Percentiles rank a stretch among this genome's conserved stretches.
Evolutionary conservation across 2,113 vertebrate species (phyloP).

Genomic region (Merops nubicus): DNA sequence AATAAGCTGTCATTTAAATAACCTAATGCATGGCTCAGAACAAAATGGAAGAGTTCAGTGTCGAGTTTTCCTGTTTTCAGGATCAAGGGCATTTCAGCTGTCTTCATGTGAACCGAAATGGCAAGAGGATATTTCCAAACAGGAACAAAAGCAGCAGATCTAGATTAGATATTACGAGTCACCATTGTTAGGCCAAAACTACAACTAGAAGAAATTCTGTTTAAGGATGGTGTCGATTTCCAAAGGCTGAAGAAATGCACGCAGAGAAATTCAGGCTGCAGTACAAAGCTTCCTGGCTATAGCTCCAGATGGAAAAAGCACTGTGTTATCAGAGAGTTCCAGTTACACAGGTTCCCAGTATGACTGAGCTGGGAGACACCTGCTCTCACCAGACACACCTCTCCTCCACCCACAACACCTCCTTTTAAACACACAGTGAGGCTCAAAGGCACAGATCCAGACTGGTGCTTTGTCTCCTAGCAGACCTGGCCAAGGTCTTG

Average conservation of each 20-base stretch:
- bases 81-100: background rate
- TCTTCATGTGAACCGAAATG: background rate
- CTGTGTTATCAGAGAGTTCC: background rate
- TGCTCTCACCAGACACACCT: background rate
- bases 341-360: background rate
- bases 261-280: background rate
- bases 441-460: slow-evolving; percentile 10
- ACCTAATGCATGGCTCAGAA: background rate
- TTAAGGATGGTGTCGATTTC: background rate
- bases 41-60: background rate
- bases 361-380: background rate
- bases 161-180: background rate
- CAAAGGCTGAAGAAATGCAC: background rate
- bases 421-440: background rate
- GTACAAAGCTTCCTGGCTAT: background rate
- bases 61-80: background rate
- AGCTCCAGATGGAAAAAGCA: background rate
- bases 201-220: background rate
- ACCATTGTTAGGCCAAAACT: background rate
- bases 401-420: background rate
- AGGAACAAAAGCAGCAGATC: background rate
- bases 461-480: background rate
- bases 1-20: background rate
- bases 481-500: background rate
- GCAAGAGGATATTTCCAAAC: background rate